These are phyloP conservation scores for Echeneis naucrates DNA, from an alignment of 2,797 vertebrate genomes.

Conservation along the genomic window DNA sequence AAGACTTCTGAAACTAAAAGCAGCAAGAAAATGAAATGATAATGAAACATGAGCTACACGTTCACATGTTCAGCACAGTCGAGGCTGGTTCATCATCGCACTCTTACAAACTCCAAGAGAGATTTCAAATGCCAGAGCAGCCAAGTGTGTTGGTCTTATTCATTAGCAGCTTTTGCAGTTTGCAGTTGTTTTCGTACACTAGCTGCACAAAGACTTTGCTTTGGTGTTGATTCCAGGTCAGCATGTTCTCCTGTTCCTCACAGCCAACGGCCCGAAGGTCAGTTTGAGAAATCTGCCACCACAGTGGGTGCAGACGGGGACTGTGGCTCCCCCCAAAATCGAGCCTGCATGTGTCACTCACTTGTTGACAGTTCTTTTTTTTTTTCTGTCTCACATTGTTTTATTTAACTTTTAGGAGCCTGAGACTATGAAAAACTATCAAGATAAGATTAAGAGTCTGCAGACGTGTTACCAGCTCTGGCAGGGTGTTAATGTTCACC, in stretches of 20 bases:
- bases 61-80: too few relatives aligned
- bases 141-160: not conserved
- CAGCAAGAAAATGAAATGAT: not conserved
- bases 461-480: not conserved
- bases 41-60: too few relatives aligned
- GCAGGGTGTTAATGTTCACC: not conserved
- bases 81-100: not conserved
- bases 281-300: slow-evolving; percentile 46
- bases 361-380: too few relatives aligned
- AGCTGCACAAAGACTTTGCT: slow-evolving; percentile 11
- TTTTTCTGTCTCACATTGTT: not conserved
- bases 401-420: not conserved
- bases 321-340: not conserved
- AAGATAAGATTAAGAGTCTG: not conserved
- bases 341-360: not conserved
- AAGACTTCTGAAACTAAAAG: not conserved
- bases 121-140: not conserved
- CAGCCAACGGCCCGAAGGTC: slow-evolving; percentile 22
- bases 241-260: slow-evolving; percentile 25
- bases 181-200: slow-evolving; percentile 21
- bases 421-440: not conserved
- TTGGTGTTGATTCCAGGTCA: slow-evolving; percentile 40
- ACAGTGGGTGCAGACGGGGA: slow-evolving; percentile 10
- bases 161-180: slow-evolving; percentile 7
- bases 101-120: not conserved